Conservation (phyloP, 1,140 invertebrate species). For the Dreissena rostriformis region DNA sequence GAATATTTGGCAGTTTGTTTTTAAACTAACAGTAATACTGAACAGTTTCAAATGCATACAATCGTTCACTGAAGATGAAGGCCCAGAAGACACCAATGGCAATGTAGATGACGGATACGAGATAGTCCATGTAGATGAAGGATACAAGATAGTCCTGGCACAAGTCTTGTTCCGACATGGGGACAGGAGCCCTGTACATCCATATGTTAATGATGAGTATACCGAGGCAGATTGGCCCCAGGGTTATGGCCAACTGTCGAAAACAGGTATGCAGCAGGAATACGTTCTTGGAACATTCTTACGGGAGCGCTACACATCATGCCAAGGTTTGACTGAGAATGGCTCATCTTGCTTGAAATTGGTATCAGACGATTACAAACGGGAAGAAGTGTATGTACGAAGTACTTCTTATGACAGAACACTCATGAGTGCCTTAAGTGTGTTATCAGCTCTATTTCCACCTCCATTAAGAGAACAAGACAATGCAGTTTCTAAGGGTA, state of each 20-base stretch:
- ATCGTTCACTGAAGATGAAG: no score
- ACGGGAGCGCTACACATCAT: constrained; percentile 13
- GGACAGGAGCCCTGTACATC: constrained; percentile 87
- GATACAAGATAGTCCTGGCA: background rate
- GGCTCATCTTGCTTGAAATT: background rate
- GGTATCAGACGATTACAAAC: constrained; percentile 22
- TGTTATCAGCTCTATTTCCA: constrained; percentile 57
- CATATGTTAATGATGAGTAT: constrained; percentile 88
- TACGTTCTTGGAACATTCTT: constrained; percentile 50
- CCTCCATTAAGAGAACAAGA: background rate
- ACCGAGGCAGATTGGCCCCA: constrained; percentile 87
- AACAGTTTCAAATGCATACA: no score
- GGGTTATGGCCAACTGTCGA: constrained; percentile 79
- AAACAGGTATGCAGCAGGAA: constrained; percentile 58
- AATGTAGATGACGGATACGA: no score
- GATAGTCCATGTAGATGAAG: no score
- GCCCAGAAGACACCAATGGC: no score
- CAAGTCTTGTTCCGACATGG: constrained; percentile 86
- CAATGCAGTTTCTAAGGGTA: no score
- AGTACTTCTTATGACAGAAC: constrained; percentile 62
- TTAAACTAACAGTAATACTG: no score
- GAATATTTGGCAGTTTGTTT: no score
- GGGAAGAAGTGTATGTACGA: constrained; percentile 49
- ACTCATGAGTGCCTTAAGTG: constrained; percentile 61
- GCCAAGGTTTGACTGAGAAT: background rate